These are phyloP conservation scores for Aurelia sp. DNA, from an alignment of 30 jellyfish, hydroid and myxozoan genomes.

Conservation along the genomic window DNA sequence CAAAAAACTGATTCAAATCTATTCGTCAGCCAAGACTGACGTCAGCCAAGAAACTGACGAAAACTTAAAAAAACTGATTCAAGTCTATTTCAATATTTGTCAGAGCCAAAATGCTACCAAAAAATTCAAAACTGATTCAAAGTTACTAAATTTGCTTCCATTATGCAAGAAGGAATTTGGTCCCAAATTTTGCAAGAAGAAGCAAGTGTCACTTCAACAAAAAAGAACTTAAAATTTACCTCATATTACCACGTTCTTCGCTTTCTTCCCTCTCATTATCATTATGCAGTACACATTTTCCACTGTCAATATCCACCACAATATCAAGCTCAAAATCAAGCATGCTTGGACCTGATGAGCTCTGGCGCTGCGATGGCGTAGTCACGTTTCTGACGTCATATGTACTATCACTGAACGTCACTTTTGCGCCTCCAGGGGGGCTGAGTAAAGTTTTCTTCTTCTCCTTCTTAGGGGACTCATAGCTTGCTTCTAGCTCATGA, in stretches of 20 bases:
- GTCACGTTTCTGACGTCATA: conserved; percentile 48
- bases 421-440: conserved; percentile 45
- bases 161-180: too few species aligned
- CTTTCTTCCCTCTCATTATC: conserved; percentile 49
- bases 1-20: too few species aligned
- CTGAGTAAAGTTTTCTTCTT: conserved; percentile 18
- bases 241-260: conserved; percentile 6
- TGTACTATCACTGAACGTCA: conserved; percentile 77
- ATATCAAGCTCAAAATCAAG: conserved; percentile 88
- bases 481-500: conserved; percentile 17
- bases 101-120: too few species aligned
- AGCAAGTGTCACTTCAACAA: too few species aligned
- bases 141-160: too few species aligned
- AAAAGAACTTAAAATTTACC: background rate
- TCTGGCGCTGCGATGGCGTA: conserved; percentile 49
- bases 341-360: conserved; percentile 29
- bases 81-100: too few species aligned
- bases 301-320: conserved; percentile 92
- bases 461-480: conserved; percentile 19
- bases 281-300: conserved; percentile 81
- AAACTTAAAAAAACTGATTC: too few species aligned
- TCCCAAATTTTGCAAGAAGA: too few species aligned
- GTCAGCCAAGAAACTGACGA: too few species aligned
- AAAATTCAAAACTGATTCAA: too few species aligned
- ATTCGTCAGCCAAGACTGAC: too few species aligned